Conservation (phyloP, 2,113 vertebrate genomes). For the Dendropsophus ebraccatus region DNA sequence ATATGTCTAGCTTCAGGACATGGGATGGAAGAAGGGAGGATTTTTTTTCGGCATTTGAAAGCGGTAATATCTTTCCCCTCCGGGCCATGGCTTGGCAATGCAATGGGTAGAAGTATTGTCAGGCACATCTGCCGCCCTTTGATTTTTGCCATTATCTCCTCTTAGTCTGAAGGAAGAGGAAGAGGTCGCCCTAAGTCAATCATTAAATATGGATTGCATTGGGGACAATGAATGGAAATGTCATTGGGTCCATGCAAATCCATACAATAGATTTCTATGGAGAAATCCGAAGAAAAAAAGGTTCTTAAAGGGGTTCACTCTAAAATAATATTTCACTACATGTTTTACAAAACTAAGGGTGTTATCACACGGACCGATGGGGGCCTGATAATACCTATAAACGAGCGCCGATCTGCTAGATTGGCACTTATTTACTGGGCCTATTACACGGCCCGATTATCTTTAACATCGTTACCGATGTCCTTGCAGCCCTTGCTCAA, state of each 20-base stretch:
- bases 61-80: slow-evolving; percentile 3
- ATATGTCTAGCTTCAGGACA: background rate
- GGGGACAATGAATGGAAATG: background rate
- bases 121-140: slow-evolving; percentile 4
- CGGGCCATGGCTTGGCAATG: background rate
- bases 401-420: too few relatives aligned
- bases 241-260: background rate
- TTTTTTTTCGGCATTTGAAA: slow-evolving; percentile 35
- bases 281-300: background rate
- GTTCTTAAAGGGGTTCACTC: background rate
- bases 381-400: too few relatives aligned
- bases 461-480: too few relatives aligned
- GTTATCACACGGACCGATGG: too few relatives aligned
- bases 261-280: background rate
- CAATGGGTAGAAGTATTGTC: slow-evolving; percentile 21
- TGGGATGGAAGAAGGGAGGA: background rate
- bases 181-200: background rate
- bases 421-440: too few relatives aligned
- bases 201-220: background rate
- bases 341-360: too few relatives aligned
- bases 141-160: background rate
- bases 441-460: too few relatives aligned
- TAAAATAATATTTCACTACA: too few relatives aligned
- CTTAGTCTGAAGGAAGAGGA: background rate
- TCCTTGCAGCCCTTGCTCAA: too few relatives aligned